Conservation (phyloP, 2,888 invertebrate genomes). For the Temnothorax ravouxi region DNA sequence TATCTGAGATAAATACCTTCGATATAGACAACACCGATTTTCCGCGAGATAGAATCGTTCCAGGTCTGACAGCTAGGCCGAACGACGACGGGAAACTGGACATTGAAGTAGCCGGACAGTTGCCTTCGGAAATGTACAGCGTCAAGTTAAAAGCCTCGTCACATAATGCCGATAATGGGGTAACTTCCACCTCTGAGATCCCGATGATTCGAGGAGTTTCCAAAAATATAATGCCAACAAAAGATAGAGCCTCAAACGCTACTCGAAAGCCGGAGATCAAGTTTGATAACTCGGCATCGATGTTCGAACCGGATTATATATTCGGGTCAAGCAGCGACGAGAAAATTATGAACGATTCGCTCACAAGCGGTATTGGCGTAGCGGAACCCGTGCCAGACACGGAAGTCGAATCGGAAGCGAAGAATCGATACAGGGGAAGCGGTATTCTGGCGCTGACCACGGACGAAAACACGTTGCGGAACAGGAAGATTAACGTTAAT, state of each 20-base stretch:
- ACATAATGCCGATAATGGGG: not conserved
- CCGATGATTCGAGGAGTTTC: not conserved
- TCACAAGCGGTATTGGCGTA: constrained; percentile 80
- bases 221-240: not conserved
- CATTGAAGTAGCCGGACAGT: constrained; percentile 81
- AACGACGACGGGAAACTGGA: constrained; percentile 75
- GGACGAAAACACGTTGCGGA: constrained; percentile 66
- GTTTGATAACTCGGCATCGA: not conserved
- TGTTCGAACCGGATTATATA: not conserved
- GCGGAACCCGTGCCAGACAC: constrained; percentile 84
- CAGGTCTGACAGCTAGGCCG: constrained; percentile 56
- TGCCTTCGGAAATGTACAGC: constrained; percentile 81
- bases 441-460: constrained; percentile 72
- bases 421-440: constrained; percentile 79
- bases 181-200: constrained; percentile 42
- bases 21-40: constrained; percentile 79
- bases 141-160: constrained; percentile 79
- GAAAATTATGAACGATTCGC: constrained; percentile 40
- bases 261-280: not conserved
- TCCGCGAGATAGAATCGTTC: constrained; percentile 81
- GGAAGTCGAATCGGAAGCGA: constrained; percentile 80
- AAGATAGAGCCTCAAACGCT: not conserved
- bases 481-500: constrained; percentile 71
- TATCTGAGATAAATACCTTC: constrained; percentile 74
- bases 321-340: not conserved